Evolutionary conservation across 2,113 vertebrate species (phyloP), one percentile per base, ranked within the genome.

Genomic region (Nettapus auritus): DNA sequence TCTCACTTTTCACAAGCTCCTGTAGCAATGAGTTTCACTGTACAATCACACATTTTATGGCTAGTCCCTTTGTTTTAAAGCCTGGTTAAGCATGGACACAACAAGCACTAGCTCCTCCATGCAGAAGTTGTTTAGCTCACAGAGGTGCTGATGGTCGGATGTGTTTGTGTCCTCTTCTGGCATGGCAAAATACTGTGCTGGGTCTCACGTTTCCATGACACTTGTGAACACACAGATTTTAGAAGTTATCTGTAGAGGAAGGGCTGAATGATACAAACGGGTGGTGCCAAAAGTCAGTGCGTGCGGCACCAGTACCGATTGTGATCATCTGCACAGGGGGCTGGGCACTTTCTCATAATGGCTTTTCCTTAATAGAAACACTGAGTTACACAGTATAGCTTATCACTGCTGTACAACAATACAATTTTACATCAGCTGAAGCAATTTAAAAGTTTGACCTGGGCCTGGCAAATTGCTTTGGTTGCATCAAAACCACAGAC

Each of bases 241-340:
- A 31, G 21, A 26, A 26, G 12, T 44, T 71, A 36, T 29, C 64
- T 77, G 40, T 40, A 40, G 64, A 36, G n/a, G 55, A 40, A 69
- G 19, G 50, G 69, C 26, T 44, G 44, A 53, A 70, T 22, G n/a
- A 82, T 22, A 53, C 28, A 59, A 59, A 77, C 2, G 2, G 14
- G 31, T 38, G 40, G 44, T 60, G 66, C 52, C 18, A 55, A 55
- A 62, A 55, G n/a, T 55, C 59, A 33, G 6, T 6, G 3, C 9
- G 2, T 22, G 31, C 13, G 25, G 70, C 33, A 70, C 13, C 0
- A 0, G 33, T 17, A 29, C 29, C 23, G 73, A 34, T 3, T 28
- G 59, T 40, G 66, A 34, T 60, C 36, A 67, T 31, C 52, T 46
- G 14, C 59, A 42, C 59, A 28, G 22, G 3, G 59, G 53, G 44